These are phyloP conservation scores for Uromys caudimaculatus DNA, from an alignment of 2,797 vertebrate species.

Conservation along the genomic window DNA sequence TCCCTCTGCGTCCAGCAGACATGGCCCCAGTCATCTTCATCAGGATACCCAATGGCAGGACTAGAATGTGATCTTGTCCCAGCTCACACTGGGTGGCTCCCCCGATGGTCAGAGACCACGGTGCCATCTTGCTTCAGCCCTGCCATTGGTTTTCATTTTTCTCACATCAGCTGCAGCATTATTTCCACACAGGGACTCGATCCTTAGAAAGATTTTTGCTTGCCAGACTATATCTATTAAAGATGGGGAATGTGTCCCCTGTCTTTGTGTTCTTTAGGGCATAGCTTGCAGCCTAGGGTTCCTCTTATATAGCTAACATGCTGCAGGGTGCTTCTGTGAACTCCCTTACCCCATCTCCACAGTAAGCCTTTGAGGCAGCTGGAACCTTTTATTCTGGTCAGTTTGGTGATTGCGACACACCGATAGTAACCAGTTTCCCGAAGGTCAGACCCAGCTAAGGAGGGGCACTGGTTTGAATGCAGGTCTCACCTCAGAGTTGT, in stretches of 20 bases:
- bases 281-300: not conserved
- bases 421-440: not conserved
- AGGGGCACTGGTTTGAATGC: not conserved
- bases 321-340: not conserved
- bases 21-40: not conserved
- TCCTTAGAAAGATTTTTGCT: conserved; percentile 44
- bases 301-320: not conserved
- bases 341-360: not conserved
- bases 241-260: not conserved
- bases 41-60: not conserved
- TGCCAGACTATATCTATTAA: conserved; percentile 37
- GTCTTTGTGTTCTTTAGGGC: not conserved
- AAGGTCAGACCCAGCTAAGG: not conserved
- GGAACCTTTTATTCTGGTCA: not conserved
- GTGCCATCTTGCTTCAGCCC: not conserved
- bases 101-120: not conserved
- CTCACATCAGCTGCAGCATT: not conserved
- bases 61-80: not conserved
- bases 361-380: not conserved
- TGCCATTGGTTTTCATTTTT: not conserved
- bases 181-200: not conserved
- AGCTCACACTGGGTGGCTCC: not conserved
- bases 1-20: not conserved
- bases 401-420: not conserved
- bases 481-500: not conserved